Percentiles rank a stretch among this genome's conserved stretches.
phyloP scores from a whole-genome alignment of 2,797 vertebrate species.

The Urocyon cinereoargenteus region DNA sequence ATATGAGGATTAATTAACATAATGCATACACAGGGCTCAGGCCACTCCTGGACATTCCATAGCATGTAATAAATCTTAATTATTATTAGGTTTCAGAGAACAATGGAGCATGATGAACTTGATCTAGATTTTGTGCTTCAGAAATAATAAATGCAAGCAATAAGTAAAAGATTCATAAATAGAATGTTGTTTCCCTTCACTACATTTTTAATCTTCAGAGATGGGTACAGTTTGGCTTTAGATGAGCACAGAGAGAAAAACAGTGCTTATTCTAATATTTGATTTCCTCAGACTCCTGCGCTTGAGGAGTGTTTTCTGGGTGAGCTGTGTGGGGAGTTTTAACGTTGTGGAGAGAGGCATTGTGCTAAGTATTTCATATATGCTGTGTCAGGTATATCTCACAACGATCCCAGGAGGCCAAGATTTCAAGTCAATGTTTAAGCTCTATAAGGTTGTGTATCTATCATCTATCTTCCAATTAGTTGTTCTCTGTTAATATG shows the following conservation, averaged over 20 bases:
- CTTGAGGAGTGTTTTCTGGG: not conserved
- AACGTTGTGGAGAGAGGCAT: not conserved
- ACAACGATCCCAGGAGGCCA: not conserved
- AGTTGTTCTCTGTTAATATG: not conserved
- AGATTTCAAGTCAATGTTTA: not conserved
- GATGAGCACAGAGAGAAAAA: not conserved
- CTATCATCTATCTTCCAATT: not conserved
- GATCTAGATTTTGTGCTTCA: not conserved
- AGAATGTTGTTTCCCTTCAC: constrained; percentile 27
- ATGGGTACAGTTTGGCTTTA: not conserved
- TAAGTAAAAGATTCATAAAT: constrained; percentile 6
- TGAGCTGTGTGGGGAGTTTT: not conserved
- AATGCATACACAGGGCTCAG: not conserved
- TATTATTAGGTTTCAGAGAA: constrained; percentile 4
- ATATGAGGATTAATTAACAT: not conserved
- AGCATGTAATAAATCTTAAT: not conserved
- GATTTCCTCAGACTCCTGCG: not conserved
- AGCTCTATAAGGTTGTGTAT: not conserved
- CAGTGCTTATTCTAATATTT: not conserved
- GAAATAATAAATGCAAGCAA: not conserved
- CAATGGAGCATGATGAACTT: not conserved
- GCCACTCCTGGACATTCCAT: not conserved
- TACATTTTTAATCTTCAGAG: not conserved
- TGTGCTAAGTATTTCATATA: not conserved
- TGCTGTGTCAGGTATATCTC: not conserved